Base-by-base conservation (phyloP, 1,140 invertebrate species). In the Aphidius ervi region DNA sequence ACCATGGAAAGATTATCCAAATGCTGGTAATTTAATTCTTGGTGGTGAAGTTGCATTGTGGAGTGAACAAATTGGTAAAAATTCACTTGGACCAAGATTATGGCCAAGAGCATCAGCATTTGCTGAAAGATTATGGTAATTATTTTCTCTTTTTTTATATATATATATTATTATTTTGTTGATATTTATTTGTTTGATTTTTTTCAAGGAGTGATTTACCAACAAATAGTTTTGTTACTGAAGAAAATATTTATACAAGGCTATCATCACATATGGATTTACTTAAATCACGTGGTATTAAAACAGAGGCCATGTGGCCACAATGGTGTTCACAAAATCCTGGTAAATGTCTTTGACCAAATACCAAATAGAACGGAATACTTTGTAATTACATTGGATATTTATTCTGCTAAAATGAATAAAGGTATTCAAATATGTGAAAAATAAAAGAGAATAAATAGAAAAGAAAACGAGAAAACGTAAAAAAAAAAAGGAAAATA, bases 261-360 rank as follows among this genome's bases (percentile, higher is more conserved):
- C 74, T 91, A 43, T 82, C 86, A 48, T 79, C 82, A 37, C 87
- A 89, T 60, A 76, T 88, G 46, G 82, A 88, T 59, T 72, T 88
- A 5, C 70, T 90, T 46, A 71, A 84, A 1, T 73, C 75, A 6
- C 79, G 86, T 58, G 88, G 88, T 2, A 70, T 90, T 8, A 80
- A 82, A 43, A 83, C 86, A 0, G 88, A 89, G 66, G 84, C 87
- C 4, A 79, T 91, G 67, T 88, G 88, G 85, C 88, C 89, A 3
- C 81, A 85, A 56, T 90, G 88, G 86, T 90, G 89, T 72, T 81
- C 82, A 16, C 85, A 89, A 65, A 90, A 90, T 74, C 86, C 87
- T 48, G 83, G 86, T 66, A 84, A 87, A 75, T 89, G 87, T 75
- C 85, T 88, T 75, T 82, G 80, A 78, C 77, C 74, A 68, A 72